Percentiles rank a stretch among this genome's conserved stretches.
Evolutionary conservation across 64 coral and sea anemone genomes (phyloP).

Genomic region (Platygyra sinensis): DNA sequence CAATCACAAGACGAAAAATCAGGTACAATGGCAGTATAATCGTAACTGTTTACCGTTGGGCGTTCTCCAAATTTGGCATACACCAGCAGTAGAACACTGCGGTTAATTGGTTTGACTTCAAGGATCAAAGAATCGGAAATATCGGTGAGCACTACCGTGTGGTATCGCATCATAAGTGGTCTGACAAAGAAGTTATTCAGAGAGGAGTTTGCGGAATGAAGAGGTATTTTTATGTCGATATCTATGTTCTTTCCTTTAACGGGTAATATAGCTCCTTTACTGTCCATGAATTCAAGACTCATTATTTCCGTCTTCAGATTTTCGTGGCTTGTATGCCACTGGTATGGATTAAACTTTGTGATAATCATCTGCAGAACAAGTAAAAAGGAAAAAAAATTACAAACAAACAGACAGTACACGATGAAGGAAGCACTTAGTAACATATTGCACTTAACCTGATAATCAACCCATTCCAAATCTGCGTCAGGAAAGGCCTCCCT

Average conservation of each 20-base stretch:
- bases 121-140: conserved; percentile 22
- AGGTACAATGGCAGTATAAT: conserved; percentile 8
- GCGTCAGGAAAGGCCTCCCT: not conserved
- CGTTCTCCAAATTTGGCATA: conserved; percentile 19
- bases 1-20: conserved; percentile 42
- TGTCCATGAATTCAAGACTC: conserved; percentile 5
- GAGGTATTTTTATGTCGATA: conserved; percentile 15
- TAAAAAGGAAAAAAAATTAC: not conserved
- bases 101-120: conserved; percentile 16
- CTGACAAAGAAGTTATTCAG: conserved; percentile 7
- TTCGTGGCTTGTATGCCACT: not conserved
- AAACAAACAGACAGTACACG: not conserved
- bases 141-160: not conserved
- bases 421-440: not conserved
- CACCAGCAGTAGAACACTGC: not conserved
- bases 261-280: not conserved
- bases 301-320: not conserved
- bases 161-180: conserved; percentile 25
- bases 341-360: conserved; percentile 14
- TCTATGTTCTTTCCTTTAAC: not conserved
- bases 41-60: not conserved
- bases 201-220: not conserved
- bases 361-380: not conserved
- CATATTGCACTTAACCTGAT: not conserved
- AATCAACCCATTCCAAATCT: not conserved